Conservation (phyloP, 2,113 vertebrate genomes). For the Burhinus bistriatus region DNA sequence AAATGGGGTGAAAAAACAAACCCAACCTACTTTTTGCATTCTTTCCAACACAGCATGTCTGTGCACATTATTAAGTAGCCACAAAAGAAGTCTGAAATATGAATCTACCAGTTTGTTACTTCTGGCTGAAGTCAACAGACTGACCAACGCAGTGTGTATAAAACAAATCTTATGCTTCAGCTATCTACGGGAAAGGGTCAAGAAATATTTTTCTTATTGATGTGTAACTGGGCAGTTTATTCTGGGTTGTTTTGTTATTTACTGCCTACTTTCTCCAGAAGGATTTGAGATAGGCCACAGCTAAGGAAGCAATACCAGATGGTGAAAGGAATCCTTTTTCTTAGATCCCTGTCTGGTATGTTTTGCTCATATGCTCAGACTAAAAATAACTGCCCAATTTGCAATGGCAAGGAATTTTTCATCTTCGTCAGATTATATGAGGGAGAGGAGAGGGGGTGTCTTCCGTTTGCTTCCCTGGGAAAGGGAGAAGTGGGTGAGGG, state of each 20-base stretch:
- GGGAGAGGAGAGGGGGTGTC: neutral
- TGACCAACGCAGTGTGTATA: neutral
- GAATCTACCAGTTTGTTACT: neutral
- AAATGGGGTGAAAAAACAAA: neutral
- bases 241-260: neutral
- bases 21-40: neutral
- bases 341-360: neutral
- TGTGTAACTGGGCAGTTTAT: neutral
- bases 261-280: neutral
- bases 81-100: neutral
- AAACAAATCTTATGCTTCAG: neutral
- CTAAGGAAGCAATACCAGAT: neutral
- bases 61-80: neutral
- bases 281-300: neutral
- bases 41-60: slow-evolving; percentile 19
- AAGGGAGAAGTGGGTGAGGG: neutral
- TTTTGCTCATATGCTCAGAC: neutral
- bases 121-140: neutral
- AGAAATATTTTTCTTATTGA: neutral
- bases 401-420: neutral
- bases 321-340: neutral
- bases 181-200: neutral
- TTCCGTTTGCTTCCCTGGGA: neutral
- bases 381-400: neutral
- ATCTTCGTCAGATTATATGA: neutral